phyloP scores from a whole-genome alignment of 2,797 vertebrate species.

The Ara ararauna region DNA sequence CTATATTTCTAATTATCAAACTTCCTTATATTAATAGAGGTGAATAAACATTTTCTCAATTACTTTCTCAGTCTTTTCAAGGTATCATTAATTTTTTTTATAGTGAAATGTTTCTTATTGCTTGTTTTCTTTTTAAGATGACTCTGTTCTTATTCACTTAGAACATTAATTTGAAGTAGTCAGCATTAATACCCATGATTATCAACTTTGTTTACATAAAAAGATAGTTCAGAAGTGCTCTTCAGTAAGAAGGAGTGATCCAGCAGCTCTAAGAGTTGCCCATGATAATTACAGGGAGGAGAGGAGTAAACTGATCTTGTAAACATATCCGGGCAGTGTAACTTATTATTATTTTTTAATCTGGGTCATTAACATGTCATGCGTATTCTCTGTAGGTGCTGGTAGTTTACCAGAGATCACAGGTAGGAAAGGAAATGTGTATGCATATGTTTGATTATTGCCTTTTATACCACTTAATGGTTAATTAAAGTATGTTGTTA shows the following conservation, averaged over 20 bases:
- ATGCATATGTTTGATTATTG: background rate
- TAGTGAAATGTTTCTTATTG: background rate
- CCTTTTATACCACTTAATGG: background rate
- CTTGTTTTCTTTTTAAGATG: background rate
- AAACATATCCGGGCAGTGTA: conserved; percentile 28
- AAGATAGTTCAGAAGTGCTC: background rate
- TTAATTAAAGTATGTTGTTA: background rate
- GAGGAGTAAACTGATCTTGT: conserved; percentile 56
- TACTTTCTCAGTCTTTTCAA: background rate
- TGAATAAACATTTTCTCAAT: background rate
- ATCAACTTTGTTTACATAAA: conserved; percentile 27
- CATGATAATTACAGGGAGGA: conserved; percentile 53
- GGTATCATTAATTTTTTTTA: background rate
- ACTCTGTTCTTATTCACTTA: background rate
- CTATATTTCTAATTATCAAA: background rate
- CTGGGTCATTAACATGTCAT: conserved; percentile 59
- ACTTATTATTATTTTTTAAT: conserved; percentile 70
- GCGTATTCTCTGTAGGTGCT: background rate
- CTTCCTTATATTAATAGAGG: background rate
- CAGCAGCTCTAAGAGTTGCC: background rate
- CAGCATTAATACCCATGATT: background rate
- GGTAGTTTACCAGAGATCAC: background rate
- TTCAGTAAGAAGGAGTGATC: conserved; percentile 9
- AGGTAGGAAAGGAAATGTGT: background rate
- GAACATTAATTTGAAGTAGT: background rate